phyloP scores from a whole-genome alignment of 2,797 vertebrate species.

The Lindbergichthys nudifrons region DNA sequence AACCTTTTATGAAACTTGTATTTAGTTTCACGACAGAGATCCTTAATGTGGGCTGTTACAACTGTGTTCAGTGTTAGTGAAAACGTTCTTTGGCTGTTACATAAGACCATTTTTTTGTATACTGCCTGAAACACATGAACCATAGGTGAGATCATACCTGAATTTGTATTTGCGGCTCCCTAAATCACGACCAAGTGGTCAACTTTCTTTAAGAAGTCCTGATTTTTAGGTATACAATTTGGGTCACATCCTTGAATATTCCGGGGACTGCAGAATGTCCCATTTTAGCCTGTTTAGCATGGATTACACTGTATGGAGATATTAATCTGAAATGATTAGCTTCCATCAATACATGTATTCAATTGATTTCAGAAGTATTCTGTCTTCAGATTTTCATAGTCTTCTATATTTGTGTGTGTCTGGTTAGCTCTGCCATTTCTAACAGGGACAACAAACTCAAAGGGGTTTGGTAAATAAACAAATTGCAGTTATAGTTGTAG shows the following conservation, averaged over 20 bases:
- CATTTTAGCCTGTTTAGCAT: conserved; percentile 6
- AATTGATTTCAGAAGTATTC: neutral
- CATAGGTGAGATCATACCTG: conserved; percentile 20
- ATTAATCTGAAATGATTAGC: conserved; percentile 9
- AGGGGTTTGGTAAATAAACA: neutral
- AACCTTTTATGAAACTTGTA: neutral
- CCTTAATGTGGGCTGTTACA: neutral
- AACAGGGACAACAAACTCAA: neutral
- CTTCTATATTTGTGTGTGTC: neutral
- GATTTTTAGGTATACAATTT: conserved; percentile 43
- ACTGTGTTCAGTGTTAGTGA: neutral
- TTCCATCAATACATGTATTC: neutral
- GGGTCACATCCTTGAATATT: conserved; percentile 38
- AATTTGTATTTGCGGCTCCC: neutral
- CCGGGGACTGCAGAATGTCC: conserved; percentile 16
- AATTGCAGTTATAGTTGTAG: neutral
- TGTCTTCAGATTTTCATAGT: neutral
- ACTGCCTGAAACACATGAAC: neutral
- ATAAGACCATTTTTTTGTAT: neutral
- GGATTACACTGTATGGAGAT: neutral
- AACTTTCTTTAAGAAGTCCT: conserved; percentile 33
- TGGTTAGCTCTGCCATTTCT: neutral
- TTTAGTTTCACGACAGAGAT: neutral
- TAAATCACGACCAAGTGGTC: conserved; percentile 24
- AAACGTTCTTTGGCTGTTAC: neutral